Evolutionary conservation across 1,140 invertebrate genomes (phyloP).

Genomic region (Pissodes strobi): DNA sequence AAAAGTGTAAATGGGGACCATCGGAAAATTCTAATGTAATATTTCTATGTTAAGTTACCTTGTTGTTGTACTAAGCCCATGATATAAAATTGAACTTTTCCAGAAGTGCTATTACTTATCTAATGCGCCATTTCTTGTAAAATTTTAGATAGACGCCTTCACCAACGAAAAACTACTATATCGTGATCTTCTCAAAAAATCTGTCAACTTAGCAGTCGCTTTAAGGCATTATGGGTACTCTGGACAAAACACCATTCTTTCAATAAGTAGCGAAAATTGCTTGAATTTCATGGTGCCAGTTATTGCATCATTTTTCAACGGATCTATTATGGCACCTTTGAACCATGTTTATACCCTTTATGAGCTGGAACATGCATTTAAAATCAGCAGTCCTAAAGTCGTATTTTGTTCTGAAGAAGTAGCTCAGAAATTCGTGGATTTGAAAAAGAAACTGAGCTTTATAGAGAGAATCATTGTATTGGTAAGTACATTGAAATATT

Average conservation of each 20-base stretch:
- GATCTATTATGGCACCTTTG: conserved; percentile 61
- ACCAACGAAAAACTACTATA: conserved; percentile 17
- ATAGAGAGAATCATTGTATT: conserved; percentile 41
- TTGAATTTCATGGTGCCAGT: conserved; percentile 59
- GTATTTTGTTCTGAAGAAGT: conserved; percentile 54
- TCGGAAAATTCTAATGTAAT: no score
- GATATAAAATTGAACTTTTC: no score
- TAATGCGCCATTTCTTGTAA: no score
- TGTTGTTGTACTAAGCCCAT: no score
- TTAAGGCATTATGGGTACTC: conserved; percentile 28
- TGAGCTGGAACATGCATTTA: conserved; percentile 59
- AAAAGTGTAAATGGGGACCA: no score
- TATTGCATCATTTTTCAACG: conserved; percentile 59
- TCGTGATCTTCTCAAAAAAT: conserved; percentile 25
- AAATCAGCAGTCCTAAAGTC: conserved; percentile 59
- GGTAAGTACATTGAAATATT: conserved; percentile 13
- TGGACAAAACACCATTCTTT: conserved; percentile 52
- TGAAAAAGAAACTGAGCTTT: conserved; percentile 33
- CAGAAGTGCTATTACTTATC: no score
- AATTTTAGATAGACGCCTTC: conserved; percentile 14
- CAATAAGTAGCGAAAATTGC: conserved; percentile 63
- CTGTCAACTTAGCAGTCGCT: conserved; percentile 36
- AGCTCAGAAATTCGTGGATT: conserved; percentile 34
- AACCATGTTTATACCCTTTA: conserved; percentile 63
- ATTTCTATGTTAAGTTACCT: no score